Evolutionary conservation across 2,888 invertebrate genomes (phyloP).

Genomic region (Ashinkailepas kermadecensis): DNA sequence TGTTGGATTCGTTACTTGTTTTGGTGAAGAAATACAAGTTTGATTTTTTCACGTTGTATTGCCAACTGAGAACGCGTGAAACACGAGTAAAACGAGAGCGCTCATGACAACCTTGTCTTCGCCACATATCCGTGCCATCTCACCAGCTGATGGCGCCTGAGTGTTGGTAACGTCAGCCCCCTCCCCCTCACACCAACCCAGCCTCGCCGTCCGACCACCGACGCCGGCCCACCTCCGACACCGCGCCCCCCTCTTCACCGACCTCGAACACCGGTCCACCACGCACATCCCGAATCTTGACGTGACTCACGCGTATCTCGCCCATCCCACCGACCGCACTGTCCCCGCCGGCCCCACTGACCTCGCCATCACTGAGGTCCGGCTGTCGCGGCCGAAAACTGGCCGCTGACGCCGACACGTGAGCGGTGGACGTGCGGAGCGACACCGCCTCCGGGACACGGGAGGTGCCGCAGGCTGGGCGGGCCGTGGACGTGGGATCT

Average conservation of each 20-base stretch:
- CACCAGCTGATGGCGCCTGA: too few species aligned
- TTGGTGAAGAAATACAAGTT: too few species aligned
- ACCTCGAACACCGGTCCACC: neutral
- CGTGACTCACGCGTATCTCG: neutral
- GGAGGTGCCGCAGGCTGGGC: neutral
- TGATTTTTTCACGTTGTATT: too few species aligned
- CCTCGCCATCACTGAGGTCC: neutral
- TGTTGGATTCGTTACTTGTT: too few species aligned
- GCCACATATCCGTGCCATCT: too few species aligned
- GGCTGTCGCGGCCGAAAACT: neutral
- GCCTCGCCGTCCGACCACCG: slow-evolving; percentile 2
- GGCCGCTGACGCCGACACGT: neutral
- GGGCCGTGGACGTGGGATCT: neutral
- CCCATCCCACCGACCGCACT: too few species aligned
- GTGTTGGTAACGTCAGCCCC: too few species aligned
- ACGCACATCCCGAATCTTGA: neutral
- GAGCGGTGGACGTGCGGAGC: too few species aligned
- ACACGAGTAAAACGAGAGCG: too few species aligned
- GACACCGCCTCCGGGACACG: neutral
- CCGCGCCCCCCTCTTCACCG: neutral
- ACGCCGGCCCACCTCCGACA: neutral
- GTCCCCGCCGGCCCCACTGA: neutral
- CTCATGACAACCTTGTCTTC: too few species aligned
- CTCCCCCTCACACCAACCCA: too few species aligned
- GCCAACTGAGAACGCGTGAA: too few species aligned